Evolutionary conservation across 2,113 vertebrate species (phyloP).

Genomic region (Solenodon paradoxus): DNA sequence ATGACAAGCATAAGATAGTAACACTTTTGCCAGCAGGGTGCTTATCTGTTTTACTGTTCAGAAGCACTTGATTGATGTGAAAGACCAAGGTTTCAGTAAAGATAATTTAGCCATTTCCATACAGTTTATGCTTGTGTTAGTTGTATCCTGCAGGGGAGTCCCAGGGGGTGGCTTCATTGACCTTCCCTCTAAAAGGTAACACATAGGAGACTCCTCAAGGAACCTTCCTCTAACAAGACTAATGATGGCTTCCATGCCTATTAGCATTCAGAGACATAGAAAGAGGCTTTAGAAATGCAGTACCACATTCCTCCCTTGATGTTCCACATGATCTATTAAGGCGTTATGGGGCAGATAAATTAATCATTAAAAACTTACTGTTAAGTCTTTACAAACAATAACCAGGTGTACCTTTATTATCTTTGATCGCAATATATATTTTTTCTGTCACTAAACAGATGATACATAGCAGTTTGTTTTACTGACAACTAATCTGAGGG

Average conservation of each 20-base stretch:
- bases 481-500: conserved; percentile 64
- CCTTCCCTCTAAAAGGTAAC: conserved; percentile 89
- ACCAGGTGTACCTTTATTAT: conserved; percentile 87
- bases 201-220: conserved; percentile 89
- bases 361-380: conserved; percentile 90
- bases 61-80: conserved; percentile 86
- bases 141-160: conserved; percentile 85
- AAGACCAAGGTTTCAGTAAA: conserved; percentile 86
- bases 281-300: conserved; percentile 87
- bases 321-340: conserved; percentile 90
- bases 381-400: conserved; percentile 91
- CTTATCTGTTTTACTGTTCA: conserved; percentile 86
- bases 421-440: conserved; percentile 84
- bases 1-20: conserved; percentile 81
- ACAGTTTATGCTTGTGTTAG: conserved; percentile 88
- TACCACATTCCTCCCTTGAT: conserved; percentile 91
- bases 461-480: conserved; percentile 75
- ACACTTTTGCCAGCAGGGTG: conserved; percentile 81
- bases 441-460: conserved; percentile 76
- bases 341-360: conserved; percentile 88
- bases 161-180: conserved; percentile 83
- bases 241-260: conserved; percentile 89
- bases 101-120: conserved; percentile 90
- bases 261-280: conserved; percentile 88
- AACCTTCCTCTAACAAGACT: conserved; percentile 90